These are phyloP conservation scores for Drosophila kurseongensis DNA, from an alignment of 1,140 invertebrate genomes.

Conservation along the genomic window DNA sequence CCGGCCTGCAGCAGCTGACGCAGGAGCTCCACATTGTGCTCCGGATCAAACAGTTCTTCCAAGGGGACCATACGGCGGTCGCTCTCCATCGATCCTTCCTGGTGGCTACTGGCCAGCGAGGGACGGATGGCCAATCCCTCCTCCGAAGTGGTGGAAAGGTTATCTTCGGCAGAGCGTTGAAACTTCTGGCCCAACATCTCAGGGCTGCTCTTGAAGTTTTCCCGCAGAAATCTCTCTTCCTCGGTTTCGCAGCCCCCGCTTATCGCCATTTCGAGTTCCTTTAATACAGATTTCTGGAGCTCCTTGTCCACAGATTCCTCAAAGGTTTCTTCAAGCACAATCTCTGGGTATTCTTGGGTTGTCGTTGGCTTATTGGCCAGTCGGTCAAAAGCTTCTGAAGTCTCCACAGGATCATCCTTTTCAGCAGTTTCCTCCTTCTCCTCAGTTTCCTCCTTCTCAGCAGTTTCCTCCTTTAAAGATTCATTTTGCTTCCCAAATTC, in stretches of 20 bases:
- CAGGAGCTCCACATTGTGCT: constrained; percentile 51
- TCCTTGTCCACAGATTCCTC: neutral
- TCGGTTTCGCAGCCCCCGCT: neutral
- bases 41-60: constrained; percentile 45
- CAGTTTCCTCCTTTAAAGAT: neutral
- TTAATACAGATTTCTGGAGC: neutral
- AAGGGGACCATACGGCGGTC: constrained; percentile 41
- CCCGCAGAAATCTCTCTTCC: neutral
- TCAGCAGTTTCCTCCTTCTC: neutral
- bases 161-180: neutral
- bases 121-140: neutral
- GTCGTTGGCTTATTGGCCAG: neutral
- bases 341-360: neutral
- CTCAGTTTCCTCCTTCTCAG: neutral
- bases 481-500: no score
- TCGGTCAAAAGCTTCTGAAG: neutral
- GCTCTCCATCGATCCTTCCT: neutral
- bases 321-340: neutral
- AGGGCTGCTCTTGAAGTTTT: neutral
- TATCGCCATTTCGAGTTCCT: neutral
- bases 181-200: neutral
- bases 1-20: constrained; percentile 42
- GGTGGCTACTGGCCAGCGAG: neutral
- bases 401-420: neutral
- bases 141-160: constrained; percentile 1